Evolutionary conservation across 2,113 vertebrate genomes (phyloP), one percentile per base, ranked within the genome.

Genomic region (Scatophagus argus): DNA sequence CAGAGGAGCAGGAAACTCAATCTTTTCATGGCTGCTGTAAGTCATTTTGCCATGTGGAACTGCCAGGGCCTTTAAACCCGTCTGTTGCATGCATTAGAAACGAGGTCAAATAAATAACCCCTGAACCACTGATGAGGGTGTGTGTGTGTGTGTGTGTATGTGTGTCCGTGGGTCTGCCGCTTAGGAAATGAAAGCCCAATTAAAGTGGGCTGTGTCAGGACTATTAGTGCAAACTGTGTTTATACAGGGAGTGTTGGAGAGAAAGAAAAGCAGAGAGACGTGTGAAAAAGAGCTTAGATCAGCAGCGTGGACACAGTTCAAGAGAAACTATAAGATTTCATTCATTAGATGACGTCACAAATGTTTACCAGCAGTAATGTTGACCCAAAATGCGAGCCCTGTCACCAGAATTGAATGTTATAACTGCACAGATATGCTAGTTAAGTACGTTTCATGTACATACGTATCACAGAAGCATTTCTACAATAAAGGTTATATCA

Each of bases 141-240:
- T 64, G 38, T 70, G 70, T 36, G 52, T 59, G 61, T 47, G 34
- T 60, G 73, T 73, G 43, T 64, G 76, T 69, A 54, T 56, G 21
- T 43, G 27, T 61, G 68, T 41, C 14, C 11, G 25, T 41, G 51
- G 43, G 80, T 77, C 34, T 32, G 44, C 34, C 43, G 12, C 52
- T 51, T 58, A 77, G 74, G 83, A 90, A 89, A 84, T 75, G 65
- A 86, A 87, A 82, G 81, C 47, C 51, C 81, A 83, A 89, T 88
- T 82, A 87, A 83, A 83, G 1, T 29, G 70, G 76, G 79, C 82
- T 83, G 81, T 63, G 83, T 87, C 79, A 47, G 86, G 66, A 71
- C 68, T 83, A 89, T 81, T 84, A 86, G 70, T 63, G 59, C 78
- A 84, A 41, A 82, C 54, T 52, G 25, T 91, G 83, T 91, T 91